Conservation (phyloP, 2,888 invertebrate species). For the Ophonus ardosiacus region DNA sequence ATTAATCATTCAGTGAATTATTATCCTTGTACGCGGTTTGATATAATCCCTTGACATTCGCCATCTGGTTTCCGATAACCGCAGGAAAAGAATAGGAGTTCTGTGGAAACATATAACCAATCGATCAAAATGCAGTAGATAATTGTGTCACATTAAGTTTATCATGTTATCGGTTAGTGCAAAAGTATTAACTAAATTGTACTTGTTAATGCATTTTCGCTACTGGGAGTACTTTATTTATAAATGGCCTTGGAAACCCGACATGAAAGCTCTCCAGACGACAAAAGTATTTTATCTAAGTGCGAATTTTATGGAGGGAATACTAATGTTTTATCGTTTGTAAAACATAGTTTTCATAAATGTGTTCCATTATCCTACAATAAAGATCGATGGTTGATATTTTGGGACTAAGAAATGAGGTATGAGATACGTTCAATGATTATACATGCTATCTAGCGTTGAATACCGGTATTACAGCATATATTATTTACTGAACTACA, state of each 20-base stretch:
- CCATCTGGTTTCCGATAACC: neutral
- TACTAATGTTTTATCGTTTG: too few species aligned
- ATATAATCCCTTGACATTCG: neutral
- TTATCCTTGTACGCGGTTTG: neutral
- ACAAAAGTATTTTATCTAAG: neutral
- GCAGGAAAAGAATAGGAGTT: neutral
- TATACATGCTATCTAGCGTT: too few species aligned
- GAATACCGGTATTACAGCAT: too few species aligned
- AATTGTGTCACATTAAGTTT: neutral
- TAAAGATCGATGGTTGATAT: too few species aligned
- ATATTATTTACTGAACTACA: too few species aligned
- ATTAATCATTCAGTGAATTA: constrained; percentile 14
- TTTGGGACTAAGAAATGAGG: too few species aligned
- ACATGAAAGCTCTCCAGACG: neutral
- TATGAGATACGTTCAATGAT: too few species aligned
- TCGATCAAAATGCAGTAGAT: neutral
- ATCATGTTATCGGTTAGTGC: neutral
- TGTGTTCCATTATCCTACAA: too few species aligned
- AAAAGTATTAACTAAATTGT: neutral
- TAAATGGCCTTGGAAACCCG: neutral
- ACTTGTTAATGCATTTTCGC: neutral
- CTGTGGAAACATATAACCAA: neutral
- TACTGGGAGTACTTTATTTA: neutral
- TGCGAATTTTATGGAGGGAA: neutral
- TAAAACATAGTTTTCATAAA: too few species aligned